Percentiles rank a stretch among this genome's conserved stretches.
Conservation (phyloP, 2,888 invertebrate species). For the Cosmopolites sordidus region DNA sequence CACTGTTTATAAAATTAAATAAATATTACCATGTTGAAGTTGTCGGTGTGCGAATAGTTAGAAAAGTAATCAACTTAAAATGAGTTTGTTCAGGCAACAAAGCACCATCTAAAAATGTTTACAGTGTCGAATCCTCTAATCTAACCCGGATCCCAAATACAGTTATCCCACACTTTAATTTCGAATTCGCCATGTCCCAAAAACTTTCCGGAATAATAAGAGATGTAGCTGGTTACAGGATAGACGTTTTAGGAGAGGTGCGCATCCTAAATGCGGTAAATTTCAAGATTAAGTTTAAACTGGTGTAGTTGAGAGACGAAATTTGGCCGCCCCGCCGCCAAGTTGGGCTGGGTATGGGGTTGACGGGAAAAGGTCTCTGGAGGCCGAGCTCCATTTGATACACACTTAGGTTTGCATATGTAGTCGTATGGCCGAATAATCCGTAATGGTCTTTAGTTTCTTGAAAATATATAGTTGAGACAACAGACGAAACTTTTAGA, state of each 20-base stretch:
- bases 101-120: not conserved
- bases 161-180: conserved; percentile 15
- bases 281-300: conserved; percentile 26
- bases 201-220: conserved; percentile 23
- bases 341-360: not conserved
- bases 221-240: conserved; percentile 16
- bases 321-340: conserved; percentile 2
- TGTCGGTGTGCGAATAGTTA: too few species aligned
- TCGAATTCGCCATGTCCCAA: conserved; percentile 16
- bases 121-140: not conserved
- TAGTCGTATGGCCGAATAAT: not conserved
- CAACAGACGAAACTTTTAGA: too few species aligned
- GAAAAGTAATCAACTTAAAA: not conserved
- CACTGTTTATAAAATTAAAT: too few species aligned
- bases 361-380: conserved; percentile 3
- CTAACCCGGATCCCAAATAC: conserved; percentile 12
- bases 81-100: not conserved
- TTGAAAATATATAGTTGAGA: too few species aligned
- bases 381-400: conserved; percentile 10
- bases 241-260: conserved; percentile 17
- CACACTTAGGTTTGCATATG: conserved; percentile 3
- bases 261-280: conserved; percentile 24
- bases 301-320: conserved; percentile 20
- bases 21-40: too few species aligned
- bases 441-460: not conserved